phyloP scores from a whole-genome alignment of 2,888 invertebrate genomes.

The Heliconius hortense region DNA sequence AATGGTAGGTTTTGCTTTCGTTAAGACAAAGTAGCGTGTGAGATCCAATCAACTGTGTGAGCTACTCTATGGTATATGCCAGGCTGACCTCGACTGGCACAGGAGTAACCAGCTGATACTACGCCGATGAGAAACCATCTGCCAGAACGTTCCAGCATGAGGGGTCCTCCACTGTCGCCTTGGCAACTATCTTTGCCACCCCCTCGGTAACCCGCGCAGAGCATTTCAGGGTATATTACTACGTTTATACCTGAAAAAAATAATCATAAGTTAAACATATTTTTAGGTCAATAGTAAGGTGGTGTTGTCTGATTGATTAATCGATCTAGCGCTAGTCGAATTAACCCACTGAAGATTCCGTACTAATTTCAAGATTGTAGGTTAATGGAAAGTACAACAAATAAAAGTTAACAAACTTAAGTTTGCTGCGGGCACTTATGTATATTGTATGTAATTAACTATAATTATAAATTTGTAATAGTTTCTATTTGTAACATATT shows the following conservation, averaged over 20 bases:
- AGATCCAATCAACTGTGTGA: constrained; percentile 96
- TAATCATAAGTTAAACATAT: background rate
- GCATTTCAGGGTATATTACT: constrained; percentile 96
- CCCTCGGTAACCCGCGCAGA: constrained; percentile 95
- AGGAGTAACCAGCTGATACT: constrained; percentile 96
- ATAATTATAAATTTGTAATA: too few relatives aligned
- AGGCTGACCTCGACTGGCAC: constrained; percentile 95
- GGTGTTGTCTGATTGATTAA: background rate
- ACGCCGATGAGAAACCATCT: constrained; percentile 95
- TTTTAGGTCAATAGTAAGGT: background rate
- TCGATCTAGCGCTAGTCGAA: too few relatives aligned
- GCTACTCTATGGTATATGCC: constrained; percentile 97
- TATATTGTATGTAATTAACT: too few relatives aligned
- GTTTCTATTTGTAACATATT: too few relatives aligned
- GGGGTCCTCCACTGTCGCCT: constrained; percentile 93
- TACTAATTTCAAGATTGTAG: too few relatives aligned
- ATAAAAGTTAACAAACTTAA: too few relatives aligned
- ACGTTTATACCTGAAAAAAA: constrained; percentile 87
- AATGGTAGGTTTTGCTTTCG: constrained; percentile 22
- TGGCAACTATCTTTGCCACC: constrained; percentile 91
- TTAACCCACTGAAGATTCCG: too few relatives aligned
- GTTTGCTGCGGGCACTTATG: too few relatives aligned
- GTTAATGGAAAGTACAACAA: too few relatives aligned
- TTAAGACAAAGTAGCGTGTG: constrained; percentile 73
- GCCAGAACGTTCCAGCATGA: constrained; percentile 93